Base-by-base conservation (phyloP, 2,888 invertebrate species). In the Cabera pusaria region DNA sequence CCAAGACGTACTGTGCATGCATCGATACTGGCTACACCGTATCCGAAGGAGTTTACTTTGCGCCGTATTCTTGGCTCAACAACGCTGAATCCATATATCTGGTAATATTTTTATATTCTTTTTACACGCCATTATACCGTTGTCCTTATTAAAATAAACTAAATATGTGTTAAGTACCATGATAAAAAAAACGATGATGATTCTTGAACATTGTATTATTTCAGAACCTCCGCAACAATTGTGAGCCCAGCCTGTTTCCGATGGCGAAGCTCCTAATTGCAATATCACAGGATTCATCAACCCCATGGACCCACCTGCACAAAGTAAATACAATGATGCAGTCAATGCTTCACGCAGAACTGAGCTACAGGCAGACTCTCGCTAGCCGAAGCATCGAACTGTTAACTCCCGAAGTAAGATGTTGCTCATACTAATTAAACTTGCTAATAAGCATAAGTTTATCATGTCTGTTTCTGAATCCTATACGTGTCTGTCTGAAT, bases 21-120 rank as follows among this genome's bases (percentile, higher is more conserved):
- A 91, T 98, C 43, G 94, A 95, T 49, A 96, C 96, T 0, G 98
- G 98, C 0, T 97, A 95, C 68, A 93, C 94, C 0, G 93, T 97
- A 0, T 96, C 97, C 0, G 98, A 98, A 70, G 97, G 97, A 64
- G 96, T 97, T 0, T 98, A 97, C 72, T 98, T 96, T 63, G 97
- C 97, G 0, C 93, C 94, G 3, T 88, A 92, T 1, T 90, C 92
- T 0, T 98, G 97, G 97, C 83, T 98, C 0, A 88, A 92, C 28
- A 88, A 91, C 1, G 94, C 96, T 0, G 90, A 93, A 52, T 86
- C 91, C 59, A 93, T 94, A 9, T 96, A 97, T 62, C 90, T 93
- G 79, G 95, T 94, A 6, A 17, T 14, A 14, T 14, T 3, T 3
- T 4, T 14, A 14, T 2, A 14, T 14, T 14, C 2, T 14, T 14